phyloP scores from a whole-genome alignment of 2,113 vertebrate species.

The Tetraodon nigroviridis region DNA sequence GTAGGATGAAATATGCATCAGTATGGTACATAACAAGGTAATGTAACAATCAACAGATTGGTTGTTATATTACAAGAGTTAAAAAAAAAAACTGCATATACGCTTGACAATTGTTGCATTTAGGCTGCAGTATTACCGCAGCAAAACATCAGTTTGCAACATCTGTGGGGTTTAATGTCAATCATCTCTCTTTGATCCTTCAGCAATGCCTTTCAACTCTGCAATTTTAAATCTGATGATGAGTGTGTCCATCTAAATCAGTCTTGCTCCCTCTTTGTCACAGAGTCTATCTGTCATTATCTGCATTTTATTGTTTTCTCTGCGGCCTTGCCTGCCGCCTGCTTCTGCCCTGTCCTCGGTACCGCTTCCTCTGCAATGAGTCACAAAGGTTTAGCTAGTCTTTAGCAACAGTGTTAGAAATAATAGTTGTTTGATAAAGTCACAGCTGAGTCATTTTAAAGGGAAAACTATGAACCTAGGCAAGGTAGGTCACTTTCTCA shows the following conservation, averaged over 20 bases:
- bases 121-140: constrained; percentile 26
- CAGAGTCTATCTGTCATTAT: constrained; percentile 57
- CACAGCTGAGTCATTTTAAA: constrained; percentile 30
- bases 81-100: constrained; percentile 13
- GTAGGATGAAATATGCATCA: neutral
- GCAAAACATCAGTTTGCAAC: constrained; percentile 41
- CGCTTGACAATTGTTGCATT: constrained; percentile 28
- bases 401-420: constrained; percentile 11
- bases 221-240: constrained; percentile 33
- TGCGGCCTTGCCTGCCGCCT: constrained; percentile 10
- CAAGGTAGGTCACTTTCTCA: neutral
- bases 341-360: constrained; percentile 12
- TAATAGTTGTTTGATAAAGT: constrained; percentile 11
- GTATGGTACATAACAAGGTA: neutral
- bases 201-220: constrained; percentile 15
- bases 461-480: neutral
- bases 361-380: constrained; percentile 24
- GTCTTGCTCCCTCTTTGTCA: constrained; percentile 54
- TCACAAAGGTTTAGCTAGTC: constrained; percentile 35
- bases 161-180: constrained; percentile 45
- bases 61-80: constrained; percentile 17
- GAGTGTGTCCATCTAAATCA: constrained; percentile 44
- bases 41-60: constrained; percentile 11
- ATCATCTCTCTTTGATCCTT: constrained; percentile 44
- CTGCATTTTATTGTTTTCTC: constrained; percentile 52